These are phyloP conservation scores for Labeo rohita DNA, from an alignment of 2,113 vertebrate genomes.

Conservation along the genomic window DNA sequence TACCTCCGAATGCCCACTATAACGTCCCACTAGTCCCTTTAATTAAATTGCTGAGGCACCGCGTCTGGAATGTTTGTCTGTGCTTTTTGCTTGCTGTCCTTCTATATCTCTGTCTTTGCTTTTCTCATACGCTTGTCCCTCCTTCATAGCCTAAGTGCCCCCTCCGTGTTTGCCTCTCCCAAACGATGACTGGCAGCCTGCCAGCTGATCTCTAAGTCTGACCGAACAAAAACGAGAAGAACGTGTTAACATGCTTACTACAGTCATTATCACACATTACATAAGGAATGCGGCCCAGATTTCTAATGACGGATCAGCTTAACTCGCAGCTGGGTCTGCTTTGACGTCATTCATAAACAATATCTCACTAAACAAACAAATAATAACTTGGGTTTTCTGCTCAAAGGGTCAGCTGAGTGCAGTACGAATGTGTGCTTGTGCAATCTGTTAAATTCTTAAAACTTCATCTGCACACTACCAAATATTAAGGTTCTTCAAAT, in stretches of 20 bases:
- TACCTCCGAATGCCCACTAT: conserved; percentile 65
- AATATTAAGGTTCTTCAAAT: background rate
- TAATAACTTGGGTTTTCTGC: conserved; percentile 2
- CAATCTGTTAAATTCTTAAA: background rate
- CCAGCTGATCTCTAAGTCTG: conserved; percentile 32
- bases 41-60: conserved; percentile 88
- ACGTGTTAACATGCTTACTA: background rate
- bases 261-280: conserved; percentile 13
- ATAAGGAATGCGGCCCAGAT: background rate
- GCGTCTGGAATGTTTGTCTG: conserved; percentile 87
- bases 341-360: conserved; percentile 36
- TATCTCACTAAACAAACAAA: conserved; percentile 19
- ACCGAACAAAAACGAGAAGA: background rate
- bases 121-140: conserved; percentile 68
- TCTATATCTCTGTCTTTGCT: conserved; percentile 66
- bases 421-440: background rate
- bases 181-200: background rate
- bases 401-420: background rate
- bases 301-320: background rate
- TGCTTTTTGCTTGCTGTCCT: conserved; percentile 52
- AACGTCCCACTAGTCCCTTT: conserved; percentile 75
- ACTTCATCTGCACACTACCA: background rate
- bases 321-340: background rate
- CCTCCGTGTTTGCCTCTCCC: conserved; percentile 13
- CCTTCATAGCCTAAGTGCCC: background rate